phyloP scores from a whole-genome alignment of 2,113 vertebrate species.

The Stomatorhinus ivindoensis region DNA sequence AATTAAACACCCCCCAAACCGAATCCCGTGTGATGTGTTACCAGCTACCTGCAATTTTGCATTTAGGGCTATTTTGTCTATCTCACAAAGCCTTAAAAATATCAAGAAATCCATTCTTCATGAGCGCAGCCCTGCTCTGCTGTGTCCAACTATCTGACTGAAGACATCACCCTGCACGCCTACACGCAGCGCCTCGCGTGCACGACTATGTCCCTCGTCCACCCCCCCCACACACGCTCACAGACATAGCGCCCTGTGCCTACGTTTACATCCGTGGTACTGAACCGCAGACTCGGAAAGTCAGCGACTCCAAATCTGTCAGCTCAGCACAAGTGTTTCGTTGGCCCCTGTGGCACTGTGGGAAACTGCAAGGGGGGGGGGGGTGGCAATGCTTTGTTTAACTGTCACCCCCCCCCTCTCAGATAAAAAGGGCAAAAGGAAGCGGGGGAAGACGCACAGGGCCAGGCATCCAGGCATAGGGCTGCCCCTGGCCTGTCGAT shows the following conservation, averaged over 20 bases:
- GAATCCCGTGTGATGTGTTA: not conserved
- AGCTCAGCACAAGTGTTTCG: not conserved
- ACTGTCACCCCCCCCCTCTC: not conserved
- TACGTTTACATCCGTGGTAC: not conserved
- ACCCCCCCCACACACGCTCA: not conserved
- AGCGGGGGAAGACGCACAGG: not conserved
- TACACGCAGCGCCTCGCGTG: not conserved
- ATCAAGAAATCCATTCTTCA: not conserved
- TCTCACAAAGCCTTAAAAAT: not conserved
- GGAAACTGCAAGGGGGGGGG: not conserved
- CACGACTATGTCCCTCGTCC: not conserved
- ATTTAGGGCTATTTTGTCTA: not conserved
- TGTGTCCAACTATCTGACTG: not conserved
- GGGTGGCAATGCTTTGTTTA: not conserved
- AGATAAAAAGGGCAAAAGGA: slow-evolving; percentile 15
- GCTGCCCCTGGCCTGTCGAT: not conserved
- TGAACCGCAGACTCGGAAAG: no score
- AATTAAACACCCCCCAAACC: not conserved
- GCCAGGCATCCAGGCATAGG: not conserved
- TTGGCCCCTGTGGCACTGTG: not conserved
- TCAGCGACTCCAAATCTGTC: not conserved
- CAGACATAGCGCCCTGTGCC: not conserved
- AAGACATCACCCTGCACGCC: not conserved
- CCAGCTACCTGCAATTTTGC: not conserved
- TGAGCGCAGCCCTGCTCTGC: not conserved